These are phyloP conservation scores for Schizotus pectinicornis DNA, from an alignment of 2,888 invertebrate genomes.

Conservation along the genomic window DNA sequence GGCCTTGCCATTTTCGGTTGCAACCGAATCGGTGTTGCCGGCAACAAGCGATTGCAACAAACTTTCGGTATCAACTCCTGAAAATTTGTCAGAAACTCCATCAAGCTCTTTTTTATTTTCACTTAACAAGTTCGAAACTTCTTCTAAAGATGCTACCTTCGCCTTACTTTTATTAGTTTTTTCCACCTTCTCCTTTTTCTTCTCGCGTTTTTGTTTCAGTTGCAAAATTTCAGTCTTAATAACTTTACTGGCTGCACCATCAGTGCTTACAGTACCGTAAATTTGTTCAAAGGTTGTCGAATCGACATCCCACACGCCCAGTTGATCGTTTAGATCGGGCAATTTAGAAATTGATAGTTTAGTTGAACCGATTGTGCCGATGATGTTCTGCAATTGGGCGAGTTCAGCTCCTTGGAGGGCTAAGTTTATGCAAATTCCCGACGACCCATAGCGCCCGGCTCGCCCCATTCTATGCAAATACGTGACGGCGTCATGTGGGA, in stretches of 20 bases:
- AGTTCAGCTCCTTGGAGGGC: slow-evolving; percentile 71
- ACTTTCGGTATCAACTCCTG: neutral
- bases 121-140: slow-evolving; percentile 12
- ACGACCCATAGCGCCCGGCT: slow-evolving; percentile 91
- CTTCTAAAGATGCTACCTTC: neutral
- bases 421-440: slow-evolving; percentile 80
- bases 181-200: slow-evolving; percentile 7
- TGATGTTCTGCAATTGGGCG: slow-evolving; percentile 63
- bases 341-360: slow-evolving; percentile 61
- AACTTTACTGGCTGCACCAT: slow-evolving; percentile 6
- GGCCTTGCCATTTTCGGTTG: neutral
- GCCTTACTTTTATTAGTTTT: slow-evolving; percentile 15
- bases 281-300: slow-evolving; percentile 42
- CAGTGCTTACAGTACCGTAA: slow-evolving; percentile 36
- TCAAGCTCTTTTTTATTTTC: slow-evolving; percentile 6
- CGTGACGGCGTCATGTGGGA: slow-evolving; percentile 79
- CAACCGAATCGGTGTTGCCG: neutral
- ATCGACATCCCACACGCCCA: slow-evolving; percentile 49
- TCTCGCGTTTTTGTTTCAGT: slow-evolving; percentile 23
- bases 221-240: slow-evolving; percentile 31
- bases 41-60: neutral
- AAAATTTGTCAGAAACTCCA: slow-evolving; percentile 2
- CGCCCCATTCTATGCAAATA: slow-evolving; percentile 95
- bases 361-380: slow-evolving; percentile 64
- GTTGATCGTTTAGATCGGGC: slow-evolving; percentile 49